phyloP scores from a whole-genome alignment of 2,113 vertebrate species.

The Trochalopteron elliotii region DNA sequence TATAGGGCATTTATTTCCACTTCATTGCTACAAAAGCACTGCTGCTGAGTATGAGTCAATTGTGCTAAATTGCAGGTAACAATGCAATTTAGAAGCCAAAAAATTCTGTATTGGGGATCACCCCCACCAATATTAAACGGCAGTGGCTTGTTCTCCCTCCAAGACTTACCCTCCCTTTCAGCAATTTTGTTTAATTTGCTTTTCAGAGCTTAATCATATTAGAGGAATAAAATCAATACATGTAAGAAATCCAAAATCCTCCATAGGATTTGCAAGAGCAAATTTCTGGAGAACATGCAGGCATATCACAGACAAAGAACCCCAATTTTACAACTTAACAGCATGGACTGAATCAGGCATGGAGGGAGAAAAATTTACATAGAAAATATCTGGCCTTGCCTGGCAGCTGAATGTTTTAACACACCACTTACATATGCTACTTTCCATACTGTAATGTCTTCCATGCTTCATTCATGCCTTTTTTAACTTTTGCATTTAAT shows the following conservation, averaged over 20 bases:
- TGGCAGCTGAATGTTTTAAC: background rate
- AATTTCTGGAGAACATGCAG: background rate
- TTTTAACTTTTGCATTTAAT: background rate
- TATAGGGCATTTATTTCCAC: background rate
- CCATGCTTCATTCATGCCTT: background rate
- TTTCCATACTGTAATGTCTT: background rate
- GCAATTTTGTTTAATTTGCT: background rate
- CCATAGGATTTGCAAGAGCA: background rate
- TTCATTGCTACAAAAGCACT: background rate
- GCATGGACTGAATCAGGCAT: background rate
- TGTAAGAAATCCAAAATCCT: background rate
- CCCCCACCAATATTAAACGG: background rate
- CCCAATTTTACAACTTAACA: background rate
- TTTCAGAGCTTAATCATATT: background rate
- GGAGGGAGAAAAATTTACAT: background rate
- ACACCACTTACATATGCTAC: background rate
- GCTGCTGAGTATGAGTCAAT: background rate
- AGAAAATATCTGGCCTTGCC: background rate
- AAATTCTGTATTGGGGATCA: background rate
- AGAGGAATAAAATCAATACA: background rate
- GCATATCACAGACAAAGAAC: background rate
- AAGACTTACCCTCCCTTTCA: background rate
- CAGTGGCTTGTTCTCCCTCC: background rate
- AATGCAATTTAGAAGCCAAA: background rate
- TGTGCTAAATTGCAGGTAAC: background rate